Conservation (phyloP, 1,140 invertebrate species). For the Cyclina sinensis region DNA sequence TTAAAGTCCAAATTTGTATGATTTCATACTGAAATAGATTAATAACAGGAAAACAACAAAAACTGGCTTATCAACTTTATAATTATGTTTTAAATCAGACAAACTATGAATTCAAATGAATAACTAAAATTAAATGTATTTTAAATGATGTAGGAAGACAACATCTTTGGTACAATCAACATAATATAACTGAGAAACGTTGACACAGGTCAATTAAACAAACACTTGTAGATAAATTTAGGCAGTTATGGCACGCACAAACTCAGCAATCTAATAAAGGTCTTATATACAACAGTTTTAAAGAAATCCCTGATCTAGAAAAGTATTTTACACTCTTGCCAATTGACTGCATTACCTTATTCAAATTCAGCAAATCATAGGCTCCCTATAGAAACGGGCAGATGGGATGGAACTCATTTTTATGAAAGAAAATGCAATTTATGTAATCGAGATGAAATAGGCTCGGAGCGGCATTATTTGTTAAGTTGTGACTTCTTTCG, state of each 20-base stretch:
- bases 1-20: background rate
- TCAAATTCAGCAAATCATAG: background rate
- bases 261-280: background rate
- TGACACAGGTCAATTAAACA: too few relatives aligned
- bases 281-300: background rate
- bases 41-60: too few relatives aligned
- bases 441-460: background rate
- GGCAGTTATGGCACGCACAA: constrained; percentile 1
- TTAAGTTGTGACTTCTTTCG: too few relatives aligned
- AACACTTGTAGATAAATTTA: too few relatives aligned
- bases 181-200: too few relatives aligned
- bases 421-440: background rate
- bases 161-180: too few relatives aligned
- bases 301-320: constrained; percentile 1
- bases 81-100: too few relatives aligned
- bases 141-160: too few relatives aligned
- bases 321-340: background rate
- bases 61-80: too few relatives aligned
- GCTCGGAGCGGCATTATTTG: constrained; percentile 4
- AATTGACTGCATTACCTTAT: background rate
- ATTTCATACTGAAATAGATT: too few relatives aligned
- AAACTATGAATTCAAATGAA: too few relatives aligned
- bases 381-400: background rate
- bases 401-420: background rate
- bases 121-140: too few relatives aligned